phyloP scores from a whole-genome alignment of 2,888 invertebrate species.

The Hirudinaria manillensis region DNA sequence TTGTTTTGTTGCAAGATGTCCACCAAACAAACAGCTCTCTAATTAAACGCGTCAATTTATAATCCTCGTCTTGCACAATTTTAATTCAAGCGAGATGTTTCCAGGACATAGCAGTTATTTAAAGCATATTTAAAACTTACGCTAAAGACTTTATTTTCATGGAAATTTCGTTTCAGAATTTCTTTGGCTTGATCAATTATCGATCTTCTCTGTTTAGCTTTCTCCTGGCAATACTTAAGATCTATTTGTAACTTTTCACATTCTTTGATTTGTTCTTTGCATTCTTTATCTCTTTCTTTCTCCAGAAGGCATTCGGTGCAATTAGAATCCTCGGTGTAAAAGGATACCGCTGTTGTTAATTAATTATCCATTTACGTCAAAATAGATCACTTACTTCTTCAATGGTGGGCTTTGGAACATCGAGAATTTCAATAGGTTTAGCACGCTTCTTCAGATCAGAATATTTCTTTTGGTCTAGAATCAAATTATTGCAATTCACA shows the following conservation, averaged over 20 bases:
- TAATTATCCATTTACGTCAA: not conserved
- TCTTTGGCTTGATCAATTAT: constrained; percentile 18
- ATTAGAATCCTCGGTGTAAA: not conserved
- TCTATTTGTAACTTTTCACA: not conserved
- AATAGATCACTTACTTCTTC: not conserved
- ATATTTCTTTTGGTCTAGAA: constrained; percentile 8
- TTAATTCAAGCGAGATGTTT: not conserved
- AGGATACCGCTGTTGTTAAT: not conserved
- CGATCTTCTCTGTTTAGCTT: constrained; percentile 5
- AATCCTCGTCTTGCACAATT: not conserved
- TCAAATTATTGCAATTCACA: constrained; percentile 22
- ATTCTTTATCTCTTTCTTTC: not conserved
- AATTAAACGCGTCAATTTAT: not conserved
- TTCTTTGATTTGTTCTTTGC: not conserved
- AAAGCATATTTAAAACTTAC: not conserved
- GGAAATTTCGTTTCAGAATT: not conserved
- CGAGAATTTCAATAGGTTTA: not conserved
- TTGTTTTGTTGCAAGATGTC: not conserved
- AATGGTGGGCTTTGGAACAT: not conserved
- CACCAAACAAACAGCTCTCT: not conserved
- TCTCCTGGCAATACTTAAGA: constrained; percentile 9
- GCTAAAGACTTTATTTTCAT: constrained; percentile 5
- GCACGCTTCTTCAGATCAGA: constrained; percentile 12
- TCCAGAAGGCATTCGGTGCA: not conserved
- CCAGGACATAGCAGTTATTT: too few species aligned